Evolutionary conservation across 2,113 vertebrate genomes (phyloP), one percentile per base, ranked within the genome.

Genomic region (Cyanocitta stelleri): DNA sequence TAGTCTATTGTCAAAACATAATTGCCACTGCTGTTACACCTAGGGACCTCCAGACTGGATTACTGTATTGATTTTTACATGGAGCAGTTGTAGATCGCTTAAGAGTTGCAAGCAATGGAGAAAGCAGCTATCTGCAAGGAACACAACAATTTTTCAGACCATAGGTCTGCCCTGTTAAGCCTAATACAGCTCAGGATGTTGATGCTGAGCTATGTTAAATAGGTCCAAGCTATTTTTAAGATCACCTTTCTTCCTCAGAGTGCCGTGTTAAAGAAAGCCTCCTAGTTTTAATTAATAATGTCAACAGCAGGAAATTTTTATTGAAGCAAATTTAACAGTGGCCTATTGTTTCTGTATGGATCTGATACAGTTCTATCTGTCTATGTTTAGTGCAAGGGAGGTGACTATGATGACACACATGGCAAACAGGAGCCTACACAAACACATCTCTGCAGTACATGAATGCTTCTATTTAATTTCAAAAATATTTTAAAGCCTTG

Each of bases 1-100:
- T 75, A 93, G 83, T 90, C 89, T 81, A 44, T 64, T 93, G 83
- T 90, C 86, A 95, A 77, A 78, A 64, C 43, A 16, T 84, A 95
- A 96, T 84, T 92, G 86, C 61, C 73, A 71, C 48, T 67, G 59
- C 61, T 78, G 61, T 59, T 89, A 89, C 56, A 95, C 89, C 88
- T 93, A 90, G 92, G 88, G 82, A 94, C 85, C 63, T 94, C 56
- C 7, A 1, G 78, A 77, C 90, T 56, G 87, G 92, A 95, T 92
- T 86, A 93, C 48, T 48, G 33, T 92, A 95, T 91, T 93, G 94
- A 96, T 95, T 97, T 96, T 89, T 30, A 81, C 55, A 90, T 1
- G 3, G 86, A 87, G 64, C 68, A 92, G 80, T 87, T 84, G 88
- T 80, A 79, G 94, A 90, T 92, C 79, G 80, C 64, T 88, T 66